Base-by-base conservation (phyloP, 2,888 invertebrate species). In the Pseudococcus jackbeardsleyi region DNA sequence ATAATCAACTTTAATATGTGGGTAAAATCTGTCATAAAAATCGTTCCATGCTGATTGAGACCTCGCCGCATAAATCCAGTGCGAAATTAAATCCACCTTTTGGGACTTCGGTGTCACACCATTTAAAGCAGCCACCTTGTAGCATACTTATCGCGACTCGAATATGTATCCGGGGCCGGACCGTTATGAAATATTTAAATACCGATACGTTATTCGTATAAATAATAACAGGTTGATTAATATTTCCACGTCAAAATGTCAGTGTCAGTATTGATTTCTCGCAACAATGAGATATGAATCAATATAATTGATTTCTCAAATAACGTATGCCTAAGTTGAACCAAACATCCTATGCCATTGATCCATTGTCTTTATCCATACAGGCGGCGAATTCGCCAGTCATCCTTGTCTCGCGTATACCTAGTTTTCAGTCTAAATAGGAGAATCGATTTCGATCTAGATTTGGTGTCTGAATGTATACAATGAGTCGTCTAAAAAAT, bases 221-320 rank as follows among this genome's bases (percentile, higher is more conserved):
- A 64, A 64, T 64, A 26, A 22, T 19, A 68, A 72, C 72, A 42
- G 46, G 79, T 46, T 82, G 79, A 82, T 82, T 82, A 82, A 82
- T 82, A 82, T 82, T 82, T 82, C 6, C 79, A 82, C 19, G 79
- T 82, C 79, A 82, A 82, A 72, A 46, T 46, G 79, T 82, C 79
- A 82, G 46, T 46, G 79, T 82, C 79, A 42, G 33, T 82, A 82
- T 82, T 82, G 79, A 82, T 82, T 82, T 46, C 72, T 72, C 7
- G 79, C 46, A 46, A 82, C 79, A 82, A 82, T 82, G 79, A 82
- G 46, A 42, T 42, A 82, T 46, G 79, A 82, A 82, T 82, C 46
- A 19, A 82, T 82, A 82, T 82, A 82, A 82, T 82, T 82, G 79
- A 82, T 82, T 82, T 82, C 46, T 82, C 79, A 17, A 79, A n/a